These are phyloP conservation scores for Labeo catla DNA, from an alignment of 2,113 vertebrate genomes.

Conservation along the genomic window DNA sequence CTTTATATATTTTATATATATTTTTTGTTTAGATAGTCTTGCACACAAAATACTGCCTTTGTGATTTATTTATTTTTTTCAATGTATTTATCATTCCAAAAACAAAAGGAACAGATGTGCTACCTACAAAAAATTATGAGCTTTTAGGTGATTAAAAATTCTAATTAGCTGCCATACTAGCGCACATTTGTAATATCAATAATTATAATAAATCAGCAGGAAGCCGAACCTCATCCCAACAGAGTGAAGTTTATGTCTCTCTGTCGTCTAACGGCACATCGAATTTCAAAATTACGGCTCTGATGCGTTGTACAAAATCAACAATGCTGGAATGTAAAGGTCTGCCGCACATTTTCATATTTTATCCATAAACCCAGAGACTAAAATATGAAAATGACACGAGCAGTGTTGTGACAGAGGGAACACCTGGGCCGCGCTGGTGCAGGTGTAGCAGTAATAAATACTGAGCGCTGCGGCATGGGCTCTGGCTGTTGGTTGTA, in stretches of 20 bases:
- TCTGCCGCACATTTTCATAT: not conserved
- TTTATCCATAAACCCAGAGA: conserved; percentile 29
- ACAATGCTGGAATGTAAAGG: not conserved
- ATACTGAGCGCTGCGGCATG: conserved; percentile 60
- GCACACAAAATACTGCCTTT: not conserved
- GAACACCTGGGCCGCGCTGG: conserved; percentile 60
- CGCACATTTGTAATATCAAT: conserved; percentile 4
- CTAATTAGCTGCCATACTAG: not conserved
- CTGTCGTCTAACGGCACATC: not conserved
- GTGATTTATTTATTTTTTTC: not conserved
- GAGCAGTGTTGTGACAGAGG: conserved; percentile 33
- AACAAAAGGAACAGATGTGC: not conserved
- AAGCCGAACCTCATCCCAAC: not conserved
- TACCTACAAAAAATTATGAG: not conserved
- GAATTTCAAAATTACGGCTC: not conserved
- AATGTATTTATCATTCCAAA: too few relatives aligned
- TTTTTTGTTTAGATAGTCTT: not conserved
- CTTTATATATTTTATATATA: too few relatives aligned
- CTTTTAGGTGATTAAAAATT: conserved; percentile 8
- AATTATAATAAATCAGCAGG: conserved; percentile 12
- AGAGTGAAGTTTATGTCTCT: not conserved
- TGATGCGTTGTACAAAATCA: not conserved
- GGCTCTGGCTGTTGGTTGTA: conserved; percentile 71
- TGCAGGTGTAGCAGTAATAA: conserved; percentile 74
- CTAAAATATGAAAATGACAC: conserved; percentile 53